Percentiles rank a stretch among this genome's conserved stretches.
phyloP scores from a whole-genome alignment of 1,140 invertebrate species.

The Drosophila ironensis region DNA sequence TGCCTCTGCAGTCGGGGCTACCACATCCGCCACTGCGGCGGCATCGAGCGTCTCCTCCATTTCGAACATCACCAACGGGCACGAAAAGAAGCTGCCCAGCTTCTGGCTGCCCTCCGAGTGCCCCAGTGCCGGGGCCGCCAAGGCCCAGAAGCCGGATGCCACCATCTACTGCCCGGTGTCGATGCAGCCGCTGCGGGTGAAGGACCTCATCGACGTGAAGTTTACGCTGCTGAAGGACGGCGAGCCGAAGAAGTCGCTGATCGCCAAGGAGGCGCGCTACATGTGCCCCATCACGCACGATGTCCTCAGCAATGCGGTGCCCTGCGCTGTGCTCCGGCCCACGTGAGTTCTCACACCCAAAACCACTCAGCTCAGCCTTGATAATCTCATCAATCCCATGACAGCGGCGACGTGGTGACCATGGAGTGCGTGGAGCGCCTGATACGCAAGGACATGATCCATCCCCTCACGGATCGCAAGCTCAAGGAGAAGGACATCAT shows the following conservation, averaged over 20 bases:
- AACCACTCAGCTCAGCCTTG: neutral
- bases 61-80: constrained; percentile 89
- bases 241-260: constrained; percentile 90
- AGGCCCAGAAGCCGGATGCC: constrained; percentile 93
- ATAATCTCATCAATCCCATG: constrained; percentile 2
- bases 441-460: constrained; percentile 98
- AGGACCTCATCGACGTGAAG: constrained; percentile 96
- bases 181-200: constrained; percentile 91
- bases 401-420: constrained; percentile 94
- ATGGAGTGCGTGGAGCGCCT: constrained; percentile 98
- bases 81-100: constrained; percentile 91
- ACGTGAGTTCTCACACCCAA: constrained; percentile 86
- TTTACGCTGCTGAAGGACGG: constrained; percentile 95
- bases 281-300: constrained; percentile 99
- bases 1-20: constrained; percentile 22
- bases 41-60: constrained; percentile 83
- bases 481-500: constrained; percentile 97
- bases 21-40: constrained; percentile 13
- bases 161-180: constrained; percentile 97
- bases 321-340: constrained; percentile 94
- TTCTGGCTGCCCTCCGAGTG: constrained; percentile 99
- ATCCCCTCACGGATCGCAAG: constrained; percentile 94
- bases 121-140: constrained; percentile 89
- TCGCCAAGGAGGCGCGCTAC: constrained; percentile 94
- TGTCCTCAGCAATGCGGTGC: constrained; percentile 95